Base-by-base conservation (phyloP, 2,113 vertebrate species). In the Columba janthina region DNA sequence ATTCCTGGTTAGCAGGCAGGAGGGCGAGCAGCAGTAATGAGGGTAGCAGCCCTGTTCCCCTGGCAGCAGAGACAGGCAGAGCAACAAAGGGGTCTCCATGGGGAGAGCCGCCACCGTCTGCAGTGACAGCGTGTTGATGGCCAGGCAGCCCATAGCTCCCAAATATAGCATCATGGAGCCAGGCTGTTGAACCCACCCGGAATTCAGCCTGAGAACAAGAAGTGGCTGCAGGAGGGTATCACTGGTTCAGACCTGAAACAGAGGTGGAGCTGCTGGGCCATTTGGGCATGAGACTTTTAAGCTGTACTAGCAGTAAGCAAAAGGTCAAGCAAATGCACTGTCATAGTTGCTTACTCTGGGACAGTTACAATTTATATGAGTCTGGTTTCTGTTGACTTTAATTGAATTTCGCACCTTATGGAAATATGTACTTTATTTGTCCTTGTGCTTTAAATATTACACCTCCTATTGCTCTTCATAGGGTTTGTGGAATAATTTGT, bases 191-290 rank as follows among this genome's bases (percentile, higher is more conserved):
- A 53, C 28, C 31, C 42, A 46, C 19, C 14, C 70, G 36, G 46
- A 69, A 77, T 50, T 62, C 71, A 12, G 25, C 25, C 65, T 34
- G 67, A 64, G 58, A 91, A 21, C 29, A 69, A 15, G 32, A 78
- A 58, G 24, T 53, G 25, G 34, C 69, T 0, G 0, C 5, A 16
- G 18, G 11, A 42, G 16, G 10, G 7, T 42, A 46, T 58, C 1
- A 0, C 4, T 73, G 79, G 36, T 71, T 72, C 57, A 70, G 83
- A 85, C 53, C 34, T 36, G 62, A 76, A 82, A 46, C 28, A 77
- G 36, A 71, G 18, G 51, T 67, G 29, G 78, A 29, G 28, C 31
- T 89, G 24, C 32, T 83, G 60, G 28, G 6, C 44, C 36, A 15
- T 36, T 2, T 79, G n/a, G 21, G n/a, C n/a, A 67, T 22, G 42